Evolutionary conservation across 2,797 vertebrate genomes (phyloP).

Genomic region (Phylloscopus collybita): DNA sequence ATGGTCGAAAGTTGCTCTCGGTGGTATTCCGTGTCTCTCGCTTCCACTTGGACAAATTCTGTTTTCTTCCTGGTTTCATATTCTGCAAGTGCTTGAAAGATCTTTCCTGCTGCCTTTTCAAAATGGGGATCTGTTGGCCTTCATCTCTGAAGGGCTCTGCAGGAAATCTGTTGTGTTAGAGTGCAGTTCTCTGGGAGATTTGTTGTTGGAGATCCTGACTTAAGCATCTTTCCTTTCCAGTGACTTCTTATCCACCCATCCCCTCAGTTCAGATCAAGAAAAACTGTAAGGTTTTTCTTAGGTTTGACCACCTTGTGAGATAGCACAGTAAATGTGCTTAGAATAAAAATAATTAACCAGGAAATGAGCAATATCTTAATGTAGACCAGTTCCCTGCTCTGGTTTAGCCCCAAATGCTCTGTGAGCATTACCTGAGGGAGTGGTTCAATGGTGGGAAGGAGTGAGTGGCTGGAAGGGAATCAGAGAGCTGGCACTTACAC

Average conservation of each 20-base stretch:
- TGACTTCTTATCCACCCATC: neutral
- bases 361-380: neutral
- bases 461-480: neutral
- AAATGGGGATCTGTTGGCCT: neutral
- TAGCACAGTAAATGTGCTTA: neutral
- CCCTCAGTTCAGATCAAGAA: neutral
- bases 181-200: neutral
- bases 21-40: neutral
- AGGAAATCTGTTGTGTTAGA: neutral
- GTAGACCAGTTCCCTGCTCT: neutral
- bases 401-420: neutral
- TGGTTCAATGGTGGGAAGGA: neutral
- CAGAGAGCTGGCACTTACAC: neutral
- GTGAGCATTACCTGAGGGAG: neutral
- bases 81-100: slow-evolving; percentile 7
- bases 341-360: neutral
- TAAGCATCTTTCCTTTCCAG: neutral
- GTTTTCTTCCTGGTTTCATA: neutral
- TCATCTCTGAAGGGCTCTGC: neutral
- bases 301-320: neutral
- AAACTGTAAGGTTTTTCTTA: neutral
- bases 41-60: neutral
- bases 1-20: neutral
- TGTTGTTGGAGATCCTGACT: neutral
- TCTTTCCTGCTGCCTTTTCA: neutral